Evolutionary conservation across 2,888 invertebrate species (phyloP).

Genomic region (Stenchaetothrips biformis): DNA sequence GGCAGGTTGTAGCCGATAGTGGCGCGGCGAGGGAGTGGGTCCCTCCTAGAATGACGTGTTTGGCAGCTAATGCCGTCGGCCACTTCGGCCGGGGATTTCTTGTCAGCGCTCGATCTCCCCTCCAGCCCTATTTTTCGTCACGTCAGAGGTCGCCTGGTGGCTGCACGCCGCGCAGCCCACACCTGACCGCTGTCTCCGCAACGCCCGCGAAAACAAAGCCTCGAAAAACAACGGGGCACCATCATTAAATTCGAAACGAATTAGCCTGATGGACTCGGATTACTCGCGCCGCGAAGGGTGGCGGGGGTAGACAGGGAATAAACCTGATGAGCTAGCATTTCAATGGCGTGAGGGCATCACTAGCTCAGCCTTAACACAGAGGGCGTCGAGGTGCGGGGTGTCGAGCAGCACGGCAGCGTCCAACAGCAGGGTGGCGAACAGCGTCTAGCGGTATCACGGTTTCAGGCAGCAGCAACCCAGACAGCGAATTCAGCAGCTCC

Average conservation of each 20-base stretch:
- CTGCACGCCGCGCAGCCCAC: background rate
- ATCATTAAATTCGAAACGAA: slow-evolving; percentile 13
- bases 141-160: background rate
- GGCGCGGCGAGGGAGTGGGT: background rate
- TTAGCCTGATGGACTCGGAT: background rate
- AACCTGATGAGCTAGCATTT: background rate
- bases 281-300: background rate
- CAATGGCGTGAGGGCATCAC: background rate
- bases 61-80: too few species aligned
- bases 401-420: too few species aligned
- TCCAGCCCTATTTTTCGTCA: background rate
- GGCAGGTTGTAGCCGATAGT: background rate
- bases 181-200: too few species aligned
- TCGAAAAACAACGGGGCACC: background rate
- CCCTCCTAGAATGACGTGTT: background rate
- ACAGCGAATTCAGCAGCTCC: too few species aligned
- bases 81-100: background rate
- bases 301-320: background rate
- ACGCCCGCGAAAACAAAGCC: too few species aligned
- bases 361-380: too few species aligned
- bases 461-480: too few species aligned
- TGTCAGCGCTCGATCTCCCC: background rate
- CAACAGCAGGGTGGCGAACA: too few species aligned
- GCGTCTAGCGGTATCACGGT: too few species aligned
- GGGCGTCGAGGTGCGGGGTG: too few species aligned